Evolutionary conservation across 1,140 invertebrate species (phyloP), one percentile per base, ranked within the genome.

Genomic region (Bradysia coprophila): DNA sequence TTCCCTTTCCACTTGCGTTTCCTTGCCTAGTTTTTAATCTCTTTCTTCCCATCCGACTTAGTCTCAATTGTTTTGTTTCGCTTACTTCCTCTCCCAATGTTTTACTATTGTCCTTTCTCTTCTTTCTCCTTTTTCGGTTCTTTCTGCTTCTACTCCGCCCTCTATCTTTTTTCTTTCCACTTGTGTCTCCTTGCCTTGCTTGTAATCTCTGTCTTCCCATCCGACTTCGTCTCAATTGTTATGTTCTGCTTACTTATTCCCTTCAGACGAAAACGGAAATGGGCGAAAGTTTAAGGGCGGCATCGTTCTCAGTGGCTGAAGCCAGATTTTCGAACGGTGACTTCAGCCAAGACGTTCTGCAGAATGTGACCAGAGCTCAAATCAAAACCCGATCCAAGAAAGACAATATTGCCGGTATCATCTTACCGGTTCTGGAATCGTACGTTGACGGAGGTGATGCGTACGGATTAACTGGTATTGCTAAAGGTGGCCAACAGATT

Each of bases 221-320:
- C n/a, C n/a, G n/a, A n/a, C 9, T 23, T 23, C 21, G 18, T 6
- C n/a, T 3, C 21, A 36, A 36, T 6, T 23, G 21, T 44, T 3
- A 34, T 43, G 43, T 16, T 33, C 18, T 23, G 37, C 11, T 18
- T 19, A 10, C 49, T 65, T n/a, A n/a, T n/a, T n/a, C n/a, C n/a
- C n/a, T 74, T 40, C 55, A 95, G 87, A 98, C 95, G 33, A 99
- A 99, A 78, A 88, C 87, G 45, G 65, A 95, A 39, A 99, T 99
- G 95, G 95, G 95, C 41, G 93, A 98, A 58, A 89, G 98, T 11
- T 98, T 98, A 95, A 98, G 98, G 66, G 91, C 97, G 63, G 95
- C 96, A 42, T 86, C 93, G 2, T 99, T 99, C 66, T 98, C 95
- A 21, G 63, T 99, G 43, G 94, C 96, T 1, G 95, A 98, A 69